Percentiles rank a stretch among this genome's conserved stretches.
Evolutionary conservation across 2,888 invertebrate species (phyloP).

Genomic region (Oxycera nigricornis): DNA sequence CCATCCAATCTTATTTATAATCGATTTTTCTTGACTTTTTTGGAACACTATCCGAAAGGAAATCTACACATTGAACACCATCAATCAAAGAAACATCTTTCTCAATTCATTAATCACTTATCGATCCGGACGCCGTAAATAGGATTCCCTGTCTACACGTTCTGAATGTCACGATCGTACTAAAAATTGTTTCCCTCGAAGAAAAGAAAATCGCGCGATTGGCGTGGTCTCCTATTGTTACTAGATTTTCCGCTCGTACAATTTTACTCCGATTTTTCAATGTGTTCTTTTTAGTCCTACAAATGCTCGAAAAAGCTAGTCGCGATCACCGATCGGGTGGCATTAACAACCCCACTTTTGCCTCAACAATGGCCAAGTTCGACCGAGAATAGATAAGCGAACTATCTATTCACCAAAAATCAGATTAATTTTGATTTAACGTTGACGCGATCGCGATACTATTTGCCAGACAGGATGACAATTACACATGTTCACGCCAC

Average conservation of each 20-base stretch:
- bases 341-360: too few species aligned
- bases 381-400: too few species aligned
- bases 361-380: not conserved
- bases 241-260: not conserved
- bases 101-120: not conserved
- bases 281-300: not conserved
- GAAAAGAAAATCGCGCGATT: conserved; percentile 10
- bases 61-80: too few species aligned
- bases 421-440: not conserved
- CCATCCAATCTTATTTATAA: too few species aligned
- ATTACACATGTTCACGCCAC: not conserved
- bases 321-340: too few species aligned
- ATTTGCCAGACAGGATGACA: not conserved
- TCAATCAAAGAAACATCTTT: too few species aligned
- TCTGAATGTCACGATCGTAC: conserved; percentile 23
- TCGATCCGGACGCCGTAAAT: not conserved
- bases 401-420: not conserved
- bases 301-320: not conserved
- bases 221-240: conserved; percentile 14
- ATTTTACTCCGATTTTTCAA: conserved; percentile 1
- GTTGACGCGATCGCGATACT: not conserved
- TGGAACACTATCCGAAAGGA: too few species aligned
- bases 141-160: conserved; percentile 18
- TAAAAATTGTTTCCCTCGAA: conserved; percentile 15
- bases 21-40: too few species aligned